Evolutionary conservation across 2,113 vertebrate species (phyloP).

Genomic region (Casuarius casuarius): DNA sequence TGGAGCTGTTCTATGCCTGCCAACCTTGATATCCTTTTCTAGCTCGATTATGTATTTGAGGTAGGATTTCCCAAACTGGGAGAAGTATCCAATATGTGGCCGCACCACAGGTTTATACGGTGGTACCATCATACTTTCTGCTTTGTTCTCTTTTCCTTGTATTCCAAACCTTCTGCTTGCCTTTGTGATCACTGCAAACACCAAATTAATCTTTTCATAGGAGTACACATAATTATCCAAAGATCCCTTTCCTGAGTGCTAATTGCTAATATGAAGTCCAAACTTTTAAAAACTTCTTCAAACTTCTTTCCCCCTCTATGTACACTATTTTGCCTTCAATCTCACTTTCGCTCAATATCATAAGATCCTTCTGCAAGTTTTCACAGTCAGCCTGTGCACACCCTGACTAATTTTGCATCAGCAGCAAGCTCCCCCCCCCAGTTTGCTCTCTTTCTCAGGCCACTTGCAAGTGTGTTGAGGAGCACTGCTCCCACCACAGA

Average conservation of each 20-base stretch:
- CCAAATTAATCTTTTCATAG: not conserved
- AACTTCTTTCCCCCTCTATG: accelerated
- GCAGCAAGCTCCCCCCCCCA: not conserved
- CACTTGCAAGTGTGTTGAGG: not conserved
- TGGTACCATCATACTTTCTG: not conserved
- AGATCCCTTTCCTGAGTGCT: not conserved
- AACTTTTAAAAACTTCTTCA: not conserved
- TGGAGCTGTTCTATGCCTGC: not conserved
- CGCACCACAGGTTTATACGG: not conserved
- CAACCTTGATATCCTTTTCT: not conserved
- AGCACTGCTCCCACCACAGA: not conserved
- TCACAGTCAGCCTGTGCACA: not conserved
- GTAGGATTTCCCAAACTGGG: not conserved
- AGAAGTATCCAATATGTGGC: not conserved
- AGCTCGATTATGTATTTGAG: not conserved
- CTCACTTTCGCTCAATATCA: not conserved
- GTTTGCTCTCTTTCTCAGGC: not conserved
- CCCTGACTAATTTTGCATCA: not conserved
- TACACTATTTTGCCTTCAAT: not conserved
- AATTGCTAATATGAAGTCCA: not conserved
- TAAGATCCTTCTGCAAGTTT: not conserved
- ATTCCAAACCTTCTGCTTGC: not conserved
- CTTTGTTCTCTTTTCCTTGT: not conserved
- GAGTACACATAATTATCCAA: not conserved
- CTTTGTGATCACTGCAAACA: not conserved